Percentiles rank a stretch among this genome's conserved stretches.
Evolutionary conservation across 2,888 invertebrate genomes (phyloP).

Genomic region (Scotopteryx bipunctaria): DNA sequence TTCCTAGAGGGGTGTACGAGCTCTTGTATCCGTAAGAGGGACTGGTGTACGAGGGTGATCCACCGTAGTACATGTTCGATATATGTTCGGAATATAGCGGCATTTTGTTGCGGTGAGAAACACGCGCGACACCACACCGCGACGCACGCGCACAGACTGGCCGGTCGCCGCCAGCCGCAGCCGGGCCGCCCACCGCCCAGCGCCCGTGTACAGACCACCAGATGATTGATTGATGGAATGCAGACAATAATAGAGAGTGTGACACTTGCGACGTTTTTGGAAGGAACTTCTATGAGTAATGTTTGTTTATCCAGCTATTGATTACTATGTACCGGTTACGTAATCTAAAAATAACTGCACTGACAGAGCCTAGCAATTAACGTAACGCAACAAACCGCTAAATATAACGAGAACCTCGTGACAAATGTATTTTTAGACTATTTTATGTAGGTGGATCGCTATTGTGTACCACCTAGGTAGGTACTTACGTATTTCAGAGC

Average conservation of each 20-base stretch:
- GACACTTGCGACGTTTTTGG: constrained; percentile 53
- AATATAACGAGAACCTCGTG: constrained; percentile 43
- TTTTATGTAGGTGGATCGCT: constrained; percentile 29
- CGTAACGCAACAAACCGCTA: constrained; percentile 27
- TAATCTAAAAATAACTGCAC: constrained; percentile 16
- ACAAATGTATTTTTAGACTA: constrained; percentile 33
- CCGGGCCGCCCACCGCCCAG: constrained; percentile 40
- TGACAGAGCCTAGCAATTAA: constrained; percentile 10
- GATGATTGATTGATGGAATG: constrained; percentile 76
- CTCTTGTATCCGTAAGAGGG: constrained; percentile 71
- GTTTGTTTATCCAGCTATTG: constrained; percentile 29
- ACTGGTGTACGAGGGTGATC: constrained; percentile 76
- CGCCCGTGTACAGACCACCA: constrained; percentile 50
- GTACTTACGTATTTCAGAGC: constrained; percentile 21
- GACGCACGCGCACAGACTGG: constrained; percentile 64
- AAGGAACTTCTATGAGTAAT: constrained; percentile 48
- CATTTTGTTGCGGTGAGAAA: constrained; percentile 69
- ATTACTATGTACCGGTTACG: neutral
- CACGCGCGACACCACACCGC: constrained; percentile 51
- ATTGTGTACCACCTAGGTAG: constrained; percentile 24
- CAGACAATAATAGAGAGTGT: constrained; percentile 66
- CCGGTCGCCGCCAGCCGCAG: constrained; percentile 50
- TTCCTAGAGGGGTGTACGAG: constrained; percentile 66
- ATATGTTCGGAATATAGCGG: constrained; percentile 88
- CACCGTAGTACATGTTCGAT: constrained; percentile 83